Evolutionary conservation across 2,888 invertebrate species (phyloP), one percentile per base, ranked within the genome.

Genomic region (Dinocampus coccinellae): DNA sequence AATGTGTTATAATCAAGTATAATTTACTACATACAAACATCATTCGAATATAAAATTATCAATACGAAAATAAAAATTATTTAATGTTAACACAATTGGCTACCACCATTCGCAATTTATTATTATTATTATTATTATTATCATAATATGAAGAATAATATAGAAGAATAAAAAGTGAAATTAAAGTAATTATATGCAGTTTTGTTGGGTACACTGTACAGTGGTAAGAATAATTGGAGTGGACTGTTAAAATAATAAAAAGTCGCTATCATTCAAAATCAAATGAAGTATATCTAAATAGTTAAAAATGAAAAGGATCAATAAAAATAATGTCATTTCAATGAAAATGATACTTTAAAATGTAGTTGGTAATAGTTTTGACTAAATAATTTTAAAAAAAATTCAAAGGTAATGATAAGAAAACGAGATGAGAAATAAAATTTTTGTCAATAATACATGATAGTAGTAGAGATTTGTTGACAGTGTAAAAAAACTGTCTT

Each of bases 331-430:
- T 34, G 29, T 26, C n/a, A 57, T 24, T 57, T 24, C 26, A 16
- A 58, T 20, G n/a, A 13, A 26, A 57, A 29, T 7, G 20, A 16
- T 29, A 65, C 42, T 34, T 70, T 53, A 71, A 68, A 47, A 65
- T 69, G 65, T 71, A 65, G 73, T 61, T 68, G 66, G 67, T 68
- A 3, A 66, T 64, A 71, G 52, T 70, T 70, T 69, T 53, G 66
- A 73, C 42, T 70, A 26, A 58, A 67, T 68, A 64, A 70, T 66
- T 26, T 39, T 63, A n/a, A 58, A 24, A 24, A 33, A 64, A 58
- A 53, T 24, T 20, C 34, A 33, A 66, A 60, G 52, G 61, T 26
- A n/a, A 22, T 16, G 36, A 24, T 13, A 9, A 6, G 7, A 53
- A 33, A 53, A 66, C n/a, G n/a, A 52, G 66, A 71, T 52, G 11